Evolutionary conservation across 2,113 vertebrate species (phyloP).

Genomic region (Megatriorchis doriae): DNA sequence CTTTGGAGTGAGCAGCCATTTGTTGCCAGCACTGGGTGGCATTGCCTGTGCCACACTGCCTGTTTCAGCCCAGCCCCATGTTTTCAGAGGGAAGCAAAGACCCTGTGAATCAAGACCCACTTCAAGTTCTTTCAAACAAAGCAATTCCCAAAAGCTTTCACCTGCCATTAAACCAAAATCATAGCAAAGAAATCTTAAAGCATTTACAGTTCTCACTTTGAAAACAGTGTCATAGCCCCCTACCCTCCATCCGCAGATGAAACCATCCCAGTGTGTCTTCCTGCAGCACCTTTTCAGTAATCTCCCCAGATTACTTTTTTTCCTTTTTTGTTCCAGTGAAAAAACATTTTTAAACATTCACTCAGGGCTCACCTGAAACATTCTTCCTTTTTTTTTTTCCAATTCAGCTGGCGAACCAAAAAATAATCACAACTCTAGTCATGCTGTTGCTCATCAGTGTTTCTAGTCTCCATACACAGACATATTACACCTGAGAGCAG

Average conservation of each 20-base stretch:
- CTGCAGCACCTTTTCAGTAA: background rate
- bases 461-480: background rate
- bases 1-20: background rate
- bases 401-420: background rate
- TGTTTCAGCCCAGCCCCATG: fast-evolving
- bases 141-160: background rate
- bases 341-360: background rate
- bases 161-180: background rate
- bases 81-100: background rate
- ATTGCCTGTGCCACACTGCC: background rate
- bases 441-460: background rate
- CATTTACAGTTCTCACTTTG: slow-evolving; percentile 15
- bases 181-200: background rate
- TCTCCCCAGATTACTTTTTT: background rate
- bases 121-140: background rate
- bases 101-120: background rate
- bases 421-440: background rate
- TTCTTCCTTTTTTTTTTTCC: background rate
- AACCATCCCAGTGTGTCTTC: background rate
- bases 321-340: background rate
- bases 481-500: background rate
- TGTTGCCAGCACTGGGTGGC: background rate
- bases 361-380: background rate
- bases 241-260: background rate
- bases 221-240: background rate